These are phyloP conservation scores for Mallateleia sp. DNA, from an alignment of 2,888 invertebrate genomes.

Conservation along the genomic window DNA sequence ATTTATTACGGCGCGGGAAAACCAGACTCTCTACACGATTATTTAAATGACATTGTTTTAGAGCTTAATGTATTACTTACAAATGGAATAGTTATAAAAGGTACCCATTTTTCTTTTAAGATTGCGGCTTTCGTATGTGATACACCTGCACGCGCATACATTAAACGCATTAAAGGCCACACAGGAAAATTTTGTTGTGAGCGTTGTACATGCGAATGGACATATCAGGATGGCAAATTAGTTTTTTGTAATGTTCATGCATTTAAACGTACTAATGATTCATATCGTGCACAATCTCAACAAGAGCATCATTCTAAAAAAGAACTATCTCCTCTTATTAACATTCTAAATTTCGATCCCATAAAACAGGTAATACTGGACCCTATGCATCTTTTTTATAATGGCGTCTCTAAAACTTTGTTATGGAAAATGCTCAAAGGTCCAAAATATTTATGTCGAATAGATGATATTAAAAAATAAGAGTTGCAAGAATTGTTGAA, in stretches of 20 bases:
- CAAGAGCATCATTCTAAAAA: constrained; percentile 68
- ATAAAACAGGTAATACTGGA: constrained; percentile 70
- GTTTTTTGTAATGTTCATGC: constrained; percentile 64
- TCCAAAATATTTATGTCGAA: constrained; percentile 31
- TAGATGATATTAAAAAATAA: constrained; percentile 20
- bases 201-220: constrained; percentile 60
- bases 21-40: constrained; percentile 61
- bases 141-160: constrained; percentile 73
- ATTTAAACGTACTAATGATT: constrained; percentile 63
- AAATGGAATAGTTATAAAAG: constrained; percentile 67
- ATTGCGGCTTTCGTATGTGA: constrained; percentile 74
- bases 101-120: constrained; percentile 51
- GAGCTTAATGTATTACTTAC: constrained; percentile 67
- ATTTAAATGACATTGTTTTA: constrained; percentile 63
- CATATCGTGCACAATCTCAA: constrained; percentile 68
- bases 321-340: constrained; percentile 58
- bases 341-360: constrained; percentile 71
- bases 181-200: constrained; percentile 77
- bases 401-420: constrained; percentile 65
- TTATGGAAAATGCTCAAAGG: constrained; percentile 37
- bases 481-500: constrained; percentile 27
- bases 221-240: constrained; percentile 34
- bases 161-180: constrained; percentile 75
- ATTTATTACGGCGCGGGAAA: constrained; percentile 61
- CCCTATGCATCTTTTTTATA: constrained; percentile 77